Evolutionary conservation across 2,113 vertebrate species (phyloP), one percentile per base, ranked within the genome.

Genomic region (Paraplagusia blochii): DNA sequence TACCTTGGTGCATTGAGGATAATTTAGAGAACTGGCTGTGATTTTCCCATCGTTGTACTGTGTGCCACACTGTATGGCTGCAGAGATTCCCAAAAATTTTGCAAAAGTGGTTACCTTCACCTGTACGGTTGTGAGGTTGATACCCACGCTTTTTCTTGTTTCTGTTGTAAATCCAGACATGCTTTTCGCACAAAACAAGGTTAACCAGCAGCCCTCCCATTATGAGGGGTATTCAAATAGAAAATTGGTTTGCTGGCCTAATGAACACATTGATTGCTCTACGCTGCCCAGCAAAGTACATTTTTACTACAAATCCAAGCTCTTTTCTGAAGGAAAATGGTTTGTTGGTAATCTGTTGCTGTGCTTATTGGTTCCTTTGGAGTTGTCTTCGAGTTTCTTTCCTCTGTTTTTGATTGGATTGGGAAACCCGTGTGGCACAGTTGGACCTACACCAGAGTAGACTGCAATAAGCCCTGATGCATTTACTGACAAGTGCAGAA

Each of bases 21-120:
- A 66, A 79, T 84, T 79, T 81, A 62, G 65, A 76, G 72, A 78
- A 74, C 66, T 39, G 54, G 62, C 74, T 69, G 67, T 65, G 71
- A 77, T 87, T 89, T 88, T 86, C 68, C 76, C 85, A 76, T 85
- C 82, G 89, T 79, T 84, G 74, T 62, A 67, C 62, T 53, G 48
- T 74, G 69, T 72, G 72, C 70, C 70, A 69, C 36, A 47, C 54
- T 83, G 66, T 76, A 47, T 53, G 50, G 49, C 48, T 70, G 76
- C 43, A 74, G 69, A 63, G 55, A 75, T 59, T 76, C 74, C 77
- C 55, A 60, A 58, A 71, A 62, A 76, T 43, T 11, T n/a, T 9
- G 40, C 69, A 39, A 82, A 66, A 69, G 35, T n/a, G 14, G 49
- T 52, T 44, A 58, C 12, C 58, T 70, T 54, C 44, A 48, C 52